Conservation (phyloP, 1,140 invertebrate genomes). For the Hesperophylax magnus region DNA sequence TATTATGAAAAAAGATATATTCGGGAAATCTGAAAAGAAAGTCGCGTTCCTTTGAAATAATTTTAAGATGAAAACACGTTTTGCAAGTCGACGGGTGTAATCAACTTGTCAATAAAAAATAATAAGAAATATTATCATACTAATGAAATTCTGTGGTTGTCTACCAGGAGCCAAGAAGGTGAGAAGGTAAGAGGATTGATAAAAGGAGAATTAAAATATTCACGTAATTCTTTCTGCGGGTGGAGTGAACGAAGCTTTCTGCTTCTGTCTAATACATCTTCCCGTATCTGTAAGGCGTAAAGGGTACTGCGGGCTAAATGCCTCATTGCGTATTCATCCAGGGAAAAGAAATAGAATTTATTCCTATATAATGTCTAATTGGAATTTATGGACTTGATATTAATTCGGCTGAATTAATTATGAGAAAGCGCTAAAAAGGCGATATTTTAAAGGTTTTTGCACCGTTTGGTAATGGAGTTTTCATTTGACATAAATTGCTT, state of each 20-base stretch:
- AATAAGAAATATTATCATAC: conserved; percentile 37
- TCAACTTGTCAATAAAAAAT: conserved; percentile 37
- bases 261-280: conserved; percentile 42
- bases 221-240: conserved; percentile 32
- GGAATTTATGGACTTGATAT: conserved; percentile 38
- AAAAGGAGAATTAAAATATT: conserved; percentile 30
- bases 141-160: conserved; percentile 37
- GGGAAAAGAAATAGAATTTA: conserved; percentile 49
- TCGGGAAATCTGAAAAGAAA: not conserved
- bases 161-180: conserved; percentile 5
- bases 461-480: too few species aligned
- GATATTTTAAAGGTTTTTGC: too few species aligned
- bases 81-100: conserved; percentile 9
- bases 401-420: conserved; percentile 33
- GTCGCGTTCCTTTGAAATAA: conserved; percentile 18
- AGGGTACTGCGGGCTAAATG: conserved; percentile 9
- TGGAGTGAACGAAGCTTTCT: conserved; percentile 19
- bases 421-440: too few species aligned
- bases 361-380: conserved; percentile 43
- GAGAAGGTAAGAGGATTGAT: conserved; percentile 1
- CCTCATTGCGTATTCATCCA: conserved; percentile 44
- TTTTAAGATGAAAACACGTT: conserved; percentile 28
- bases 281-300: conserved; percentile 18
- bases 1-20: not conserved
- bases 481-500: too few species aligned